phyloP scores from a whole-genome alignment of 2,797 vertebrate species.

The Onychomys torridus region DNA sequence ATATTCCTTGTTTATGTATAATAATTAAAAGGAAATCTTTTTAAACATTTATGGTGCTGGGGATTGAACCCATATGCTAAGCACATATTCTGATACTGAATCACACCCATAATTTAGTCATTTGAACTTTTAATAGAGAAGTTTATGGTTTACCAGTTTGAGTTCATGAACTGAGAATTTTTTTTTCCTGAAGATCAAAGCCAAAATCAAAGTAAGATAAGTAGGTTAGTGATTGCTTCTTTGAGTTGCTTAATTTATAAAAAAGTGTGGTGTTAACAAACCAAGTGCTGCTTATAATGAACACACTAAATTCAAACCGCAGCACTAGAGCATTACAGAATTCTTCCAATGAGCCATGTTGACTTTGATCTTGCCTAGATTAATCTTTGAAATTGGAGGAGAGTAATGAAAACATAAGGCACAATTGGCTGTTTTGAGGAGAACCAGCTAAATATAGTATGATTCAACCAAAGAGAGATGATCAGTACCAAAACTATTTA shows the following conservation, averaged over 20 bases:
- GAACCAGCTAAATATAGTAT: conserved; percentile 2
- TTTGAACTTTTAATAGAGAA: not conserved
- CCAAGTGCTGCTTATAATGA: not conserved
- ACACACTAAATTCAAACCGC: not conserved
- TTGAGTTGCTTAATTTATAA: conserved; percentile 20
- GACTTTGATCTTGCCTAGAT: conserved; percentile 19
- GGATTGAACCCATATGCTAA: not conserved
- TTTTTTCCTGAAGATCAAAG: not conserved
- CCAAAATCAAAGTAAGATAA: not conserved
- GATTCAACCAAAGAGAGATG: not conserved
- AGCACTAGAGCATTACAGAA: not conserved
- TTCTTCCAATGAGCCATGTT: not conserved
- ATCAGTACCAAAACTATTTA: conserved; percentile 1
- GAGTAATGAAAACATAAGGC: conserved; percentile 9
- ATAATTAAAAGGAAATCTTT: not conserved
- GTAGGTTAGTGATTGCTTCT: not conserved
- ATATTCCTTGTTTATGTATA: not conserved
- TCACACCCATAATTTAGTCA: not conserved
- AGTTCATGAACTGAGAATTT: not conserved
- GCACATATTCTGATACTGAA: not conserved
- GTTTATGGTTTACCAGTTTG: not conserved
- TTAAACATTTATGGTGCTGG: not conserved
- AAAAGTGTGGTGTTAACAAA: not conserved
- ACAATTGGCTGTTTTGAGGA: not conserved
- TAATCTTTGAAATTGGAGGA: conserved; percentile 37